These are phyloP conservation scores for Nothobranchius furzeri DNA, from an alignment of 2,113 vertebrate genomes.

Conservation along the genomic window DNA sequence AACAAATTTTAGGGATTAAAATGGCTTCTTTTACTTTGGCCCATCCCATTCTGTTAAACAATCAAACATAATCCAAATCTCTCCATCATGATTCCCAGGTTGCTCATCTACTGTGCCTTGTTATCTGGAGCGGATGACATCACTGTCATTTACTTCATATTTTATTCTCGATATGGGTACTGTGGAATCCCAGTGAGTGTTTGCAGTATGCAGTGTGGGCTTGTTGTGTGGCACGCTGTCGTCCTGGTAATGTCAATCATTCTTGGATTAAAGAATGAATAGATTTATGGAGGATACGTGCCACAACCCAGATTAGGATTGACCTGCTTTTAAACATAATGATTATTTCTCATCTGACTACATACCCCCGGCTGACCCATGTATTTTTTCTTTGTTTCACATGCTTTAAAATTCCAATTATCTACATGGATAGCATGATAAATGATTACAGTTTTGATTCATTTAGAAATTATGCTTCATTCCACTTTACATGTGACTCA, in stretches of 20 bases:
- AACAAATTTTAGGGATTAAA: neutral
- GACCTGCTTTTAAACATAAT: constrained; percentile 71
- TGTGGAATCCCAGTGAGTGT: constrained; percentile 17
- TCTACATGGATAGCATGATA: constrained; percentile 11
- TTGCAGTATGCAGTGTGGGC: constrained; percentile 8
- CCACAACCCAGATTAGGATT: constrained; percentile 69
- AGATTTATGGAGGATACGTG: constrained; percentile 48
- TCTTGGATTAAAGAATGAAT: constrained; percentile 61
- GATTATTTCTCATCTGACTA: constrained; percentile 70
- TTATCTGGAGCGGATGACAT: constrained; percentile 30
- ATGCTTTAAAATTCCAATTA: constrained; percentile 32
- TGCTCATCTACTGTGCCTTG: constrained; percentile 10
- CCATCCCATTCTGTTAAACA: neutral
- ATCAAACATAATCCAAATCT: neutral
- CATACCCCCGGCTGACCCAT: constrained; percentile 51
- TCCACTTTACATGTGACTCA: constrained; percentile 4
- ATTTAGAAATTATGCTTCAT: constrained; percentile 22
- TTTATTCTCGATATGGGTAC: constrained; percentile 44
- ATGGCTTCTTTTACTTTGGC: neutral
- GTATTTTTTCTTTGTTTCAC: constrained; percentile 48
- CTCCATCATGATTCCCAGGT: neutral
- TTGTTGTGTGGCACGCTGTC: constrained; percentile 38
- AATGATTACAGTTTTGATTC: constrained; percentile 38
- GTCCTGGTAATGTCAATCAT: constrained; percentile 34
- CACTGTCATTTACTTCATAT: constrained; percentile 32